Evolutionary conservation across 2,113 vertebrate genomes (phyloP).

Genomic region (Marcusenius ussheri): DNA sequence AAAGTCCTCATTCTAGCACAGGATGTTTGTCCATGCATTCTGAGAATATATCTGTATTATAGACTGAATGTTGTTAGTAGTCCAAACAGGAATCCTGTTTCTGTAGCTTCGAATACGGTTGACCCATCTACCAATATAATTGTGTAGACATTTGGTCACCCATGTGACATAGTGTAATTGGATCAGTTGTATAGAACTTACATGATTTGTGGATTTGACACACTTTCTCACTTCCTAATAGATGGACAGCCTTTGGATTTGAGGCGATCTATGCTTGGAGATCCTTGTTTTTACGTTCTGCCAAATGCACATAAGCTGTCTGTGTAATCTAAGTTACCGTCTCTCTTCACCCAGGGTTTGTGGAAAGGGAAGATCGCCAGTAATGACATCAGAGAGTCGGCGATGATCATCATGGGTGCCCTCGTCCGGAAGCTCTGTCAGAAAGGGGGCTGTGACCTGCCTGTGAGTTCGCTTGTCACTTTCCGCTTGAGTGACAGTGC

Average conservation of each 20-base stretch:
- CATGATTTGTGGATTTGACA: neutral
- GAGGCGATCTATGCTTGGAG: neutral
- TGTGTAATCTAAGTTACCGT: neutral
- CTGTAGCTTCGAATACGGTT: neutral
- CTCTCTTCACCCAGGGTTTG: conserved; percentile 61
- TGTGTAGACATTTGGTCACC: neutral
- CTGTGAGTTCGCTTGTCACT: conserved; percentile 62
- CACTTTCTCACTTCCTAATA: neutral
- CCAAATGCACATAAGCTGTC: neutral
- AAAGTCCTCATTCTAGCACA: neutral
- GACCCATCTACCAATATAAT: neutral
- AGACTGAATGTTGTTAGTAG: neutral
- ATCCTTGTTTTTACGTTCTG: neutral
- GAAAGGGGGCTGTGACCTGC: conserved; percentile 74
- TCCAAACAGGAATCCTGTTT: neutral
- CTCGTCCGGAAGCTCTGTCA: conserved; percentile 81
- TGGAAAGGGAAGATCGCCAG: conserved; percentile 73
- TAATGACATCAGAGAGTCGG: conserved; percentile 80
- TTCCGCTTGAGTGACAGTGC: neutral
- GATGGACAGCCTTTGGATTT: neutral
- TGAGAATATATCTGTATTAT: neutral
- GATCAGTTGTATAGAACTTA: neutral
- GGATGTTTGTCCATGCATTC: neutral
- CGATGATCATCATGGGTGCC: conserved; percentile 83
- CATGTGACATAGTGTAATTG: neutral